Percentiles rank a stretch among this genome's conserved stretches.
Conservation (phyloP, 2,113 vertebrate genomes). For the Dipodomys stephensi region DNA sequence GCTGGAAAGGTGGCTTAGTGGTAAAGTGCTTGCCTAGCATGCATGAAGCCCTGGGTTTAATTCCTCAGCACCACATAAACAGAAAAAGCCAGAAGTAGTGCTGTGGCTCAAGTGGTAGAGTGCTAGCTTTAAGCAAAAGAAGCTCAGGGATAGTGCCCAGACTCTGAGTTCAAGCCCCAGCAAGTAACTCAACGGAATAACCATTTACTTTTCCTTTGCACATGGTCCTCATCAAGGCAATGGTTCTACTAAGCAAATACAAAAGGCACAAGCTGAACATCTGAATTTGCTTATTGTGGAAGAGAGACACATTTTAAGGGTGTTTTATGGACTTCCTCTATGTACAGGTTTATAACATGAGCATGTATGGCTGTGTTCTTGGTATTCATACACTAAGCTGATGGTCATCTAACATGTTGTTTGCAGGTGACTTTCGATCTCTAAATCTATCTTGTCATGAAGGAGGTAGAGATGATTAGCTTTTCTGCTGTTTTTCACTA, state of each 20-base stretch:
- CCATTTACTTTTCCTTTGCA: not conserved
- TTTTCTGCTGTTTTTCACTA: too few species aligned
- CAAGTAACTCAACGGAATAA: not conserved
- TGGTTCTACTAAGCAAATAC: not conserved
- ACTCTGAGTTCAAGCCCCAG: too few species aligned
- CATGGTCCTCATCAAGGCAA: not conserved
- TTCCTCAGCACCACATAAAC: too few species aligned
- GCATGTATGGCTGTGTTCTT: not conserved
- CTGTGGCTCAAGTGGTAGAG: too few species aligned
- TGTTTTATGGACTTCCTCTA: not conserved
- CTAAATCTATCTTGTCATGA: slow-evolving; percentile 1
- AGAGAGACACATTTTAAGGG: not conserved
- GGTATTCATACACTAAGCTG: not conserved
- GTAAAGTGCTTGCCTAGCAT: too few species aligned
- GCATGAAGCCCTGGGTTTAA: too few species aligned
- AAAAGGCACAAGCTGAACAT: not conserved
- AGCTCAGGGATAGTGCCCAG: too few species aligned
- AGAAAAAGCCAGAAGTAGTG: too few species aligned
- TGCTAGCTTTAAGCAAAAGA: too few species aligned
- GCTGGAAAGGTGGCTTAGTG: too few species aligned
- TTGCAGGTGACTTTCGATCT: not conserved
- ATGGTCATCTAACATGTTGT: not conserved
- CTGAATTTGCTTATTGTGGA: not conserved
- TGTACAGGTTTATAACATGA: not conserved
- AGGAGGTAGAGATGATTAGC: not conserved